Evolutionary conservation across 2,797 vertebrate genomes (phyloP).

Genomic region (Phalanger gymnotis): DNA sequence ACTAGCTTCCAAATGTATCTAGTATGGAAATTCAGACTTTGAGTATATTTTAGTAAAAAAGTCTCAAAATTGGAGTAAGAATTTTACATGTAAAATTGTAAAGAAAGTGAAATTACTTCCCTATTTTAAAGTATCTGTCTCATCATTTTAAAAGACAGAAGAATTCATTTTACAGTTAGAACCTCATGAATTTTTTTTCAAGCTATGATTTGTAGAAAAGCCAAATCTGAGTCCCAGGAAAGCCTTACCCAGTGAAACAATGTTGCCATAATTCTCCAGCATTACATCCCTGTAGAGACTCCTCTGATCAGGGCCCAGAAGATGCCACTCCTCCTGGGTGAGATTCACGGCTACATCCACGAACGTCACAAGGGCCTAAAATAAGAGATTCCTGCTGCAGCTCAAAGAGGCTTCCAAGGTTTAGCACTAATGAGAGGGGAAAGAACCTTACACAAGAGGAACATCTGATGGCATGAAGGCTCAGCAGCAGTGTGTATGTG

Average conservation of each 20-base stretch:
- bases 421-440: not conserved
- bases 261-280: constrained; percentile 70
- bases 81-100: not conserved
- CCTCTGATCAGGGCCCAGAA: constrained; percentile 58
- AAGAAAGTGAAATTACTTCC: not conserved
- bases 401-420: not conserved
- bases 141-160: not conserved
- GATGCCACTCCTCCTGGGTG: constrained; percentile 66
- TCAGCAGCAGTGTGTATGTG: not conserved
- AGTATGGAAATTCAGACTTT: not conserved
- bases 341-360: constrained; percentile 72
- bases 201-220: not conserved
- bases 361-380: constrained; percentile 70
- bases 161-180: not conserved
- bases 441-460: not conserved
- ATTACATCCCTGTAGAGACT: constrained; percentile 76
- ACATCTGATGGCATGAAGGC: not conserved
- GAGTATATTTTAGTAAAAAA: not conserved
- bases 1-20: not conserved
- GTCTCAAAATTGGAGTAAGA: not conserved
- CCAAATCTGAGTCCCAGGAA: not conserved
- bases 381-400: constrained; percentile 48
- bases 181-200: not conserved
- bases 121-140: not conserved
- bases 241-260: constrained; percentile 72